Evolutionary conservation across 2,888 invertebrate genomes (phyloP).

Genomic region (Cosmia trapezina): DNA sequence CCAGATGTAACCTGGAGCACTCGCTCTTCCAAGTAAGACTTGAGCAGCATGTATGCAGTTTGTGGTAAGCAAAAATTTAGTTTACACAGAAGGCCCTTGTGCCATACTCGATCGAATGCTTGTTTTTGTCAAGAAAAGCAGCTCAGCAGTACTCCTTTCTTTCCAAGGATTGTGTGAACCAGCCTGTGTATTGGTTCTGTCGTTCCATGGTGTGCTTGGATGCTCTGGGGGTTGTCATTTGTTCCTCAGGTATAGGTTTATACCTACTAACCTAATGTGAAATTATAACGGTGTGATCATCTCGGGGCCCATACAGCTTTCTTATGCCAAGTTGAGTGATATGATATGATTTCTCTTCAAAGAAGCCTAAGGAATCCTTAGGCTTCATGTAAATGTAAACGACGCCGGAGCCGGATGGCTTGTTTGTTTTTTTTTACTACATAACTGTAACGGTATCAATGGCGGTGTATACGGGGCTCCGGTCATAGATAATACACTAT

Average conservation of each 20-base stretch:
- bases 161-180: neutral
- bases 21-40: neutral
- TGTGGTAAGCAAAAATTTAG: neutral
- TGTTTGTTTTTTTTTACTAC: too few relatives aligned
- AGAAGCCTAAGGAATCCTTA: too few relatives aligned
- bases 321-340: neutral
- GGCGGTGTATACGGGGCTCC: too few relatives aligned
- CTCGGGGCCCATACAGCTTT: neutral
- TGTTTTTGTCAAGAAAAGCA: neutral
- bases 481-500: too few relatives aligned
- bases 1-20: neutral
- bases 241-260: neutral
- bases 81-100: neutral
- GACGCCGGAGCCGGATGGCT: too few relatives aligned
- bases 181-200: neutral
- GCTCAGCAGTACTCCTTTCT: neutral
- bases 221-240: neutral
- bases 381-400: too few relatives aligned
- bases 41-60: neutral
- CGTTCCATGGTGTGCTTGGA: neutral
- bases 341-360: neutral
- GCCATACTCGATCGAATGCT: neutral
- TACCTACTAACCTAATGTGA: too few relatives aligned
- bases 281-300: neutral
- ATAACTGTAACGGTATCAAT: too few relatives aligned